Base-by-base conservation (phyloP, 2,113 vertebrate genomes). In the Nerophis lumbriciformis region DNA sequence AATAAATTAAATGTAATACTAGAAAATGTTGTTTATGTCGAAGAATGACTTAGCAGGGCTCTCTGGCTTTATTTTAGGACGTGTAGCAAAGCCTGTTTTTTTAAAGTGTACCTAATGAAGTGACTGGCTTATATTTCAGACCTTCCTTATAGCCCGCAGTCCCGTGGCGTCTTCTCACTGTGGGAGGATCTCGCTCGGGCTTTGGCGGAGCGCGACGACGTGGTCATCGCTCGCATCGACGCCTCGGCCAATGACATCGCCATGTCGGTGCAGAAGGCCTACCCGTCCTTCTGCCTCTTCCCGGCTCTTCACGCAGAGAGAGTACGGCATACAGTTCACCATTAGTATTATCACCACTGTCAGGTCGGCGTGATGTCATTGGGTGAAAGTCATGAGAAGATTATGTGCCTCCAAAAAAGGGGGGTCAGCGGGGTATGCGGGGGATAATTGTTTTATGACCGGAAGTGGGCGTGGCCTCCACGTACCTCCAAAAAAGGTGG, bases 221-320 rank as follows among this genome's bases (percentile, higher is more conserved):
- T 96, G 42, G 85, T 90, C 38, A 74, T 98, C 1, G 92, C 92
- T 0, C 94, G 91, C 74, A 92, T 94, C 0, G 94, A 98, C n/a
- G 79, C 92, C 39, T 94, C 90, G 0, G 91, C 94, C 12, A 98
- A 98, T 0, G 92, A 98, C 44, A 71, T 95, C 69, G 80, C 93
- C 79, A 69, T 91, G 1, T 61, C 78, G 0, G 68, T 75, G 12
- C 4, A 77, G 48, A 88, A 86, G 2, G 56, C 61, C 0, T 92
- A 92, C 11, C 94, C 91, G 0, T 87, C 90, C 13, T 91, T 98
- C 79, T 91, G 87, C 4, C 85, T 94, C 57, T 97, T 96, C n/a
- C 95, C 94, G 38, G 90, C 92, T 0, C 68, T 92, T 12, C 60
- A 90, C 0, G 63, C 83, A 13, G 88, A 92, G 56, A 82, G 88